phyloP scores from a whole-genome alignment of 2,888 invertebrate genomes.

The Dryobotodes eremita region DNA sequence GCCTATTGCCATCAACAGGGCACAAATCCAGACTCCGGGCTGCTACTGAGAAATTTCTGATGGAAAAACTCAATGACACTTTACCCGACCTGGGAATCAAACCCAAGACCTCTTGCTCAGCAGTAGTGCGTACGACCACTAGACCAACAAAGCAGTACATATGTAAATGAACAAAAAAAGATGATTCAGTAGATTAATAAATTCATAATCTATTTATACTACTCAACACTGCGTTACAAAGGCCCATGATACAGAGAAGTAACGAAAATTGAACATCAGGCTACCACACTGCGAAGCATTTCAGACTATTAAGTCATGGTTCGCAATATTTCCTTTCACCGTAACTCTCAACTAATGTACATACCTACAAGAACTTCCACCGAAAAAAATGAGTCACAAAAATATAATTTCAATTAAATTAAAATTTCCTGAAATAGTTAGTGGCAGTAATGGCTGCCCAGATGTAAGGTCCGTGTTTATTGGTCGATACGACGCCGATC shows the following conservation, averaged over 20 bases:
- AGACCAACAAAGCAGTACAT: not conserved
- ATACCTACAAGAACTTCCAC: constrained; percentile 35
- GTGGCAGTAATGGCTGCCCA: constrained; percentile 31
- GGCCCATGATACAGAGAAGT: not conserved
- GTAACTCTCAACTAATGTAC: not conserved
- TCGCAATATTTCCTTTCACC: not conserved
- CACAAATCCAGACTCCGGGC: not conserved
- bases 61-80: not conserved
- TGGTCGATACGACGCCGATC: constrained; percentile 42
- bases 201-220: too few relatives aligned
- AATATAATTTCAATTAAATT: constrained; percentile 63
- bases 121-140: not conserved
- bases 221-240: too few relatives aligned
- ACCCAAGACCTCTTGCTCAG: not conserved
- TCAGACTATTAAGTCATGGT: not conserved
- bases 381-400: constrained; percentile 33
- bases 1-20: not conserved
- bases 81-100: not conserved
- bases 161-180: too few relatives aligned
- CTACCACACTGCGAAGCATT: not conserved
- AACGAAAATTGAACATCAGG: not conserved
- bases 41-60: not conserved
- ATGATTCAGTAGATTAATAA: too few relatives aligned
- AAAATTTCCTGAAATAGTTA: constrained; percentile 55
- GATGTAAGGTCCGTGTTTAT: constrained; percentile 28